Evolutionary conservation across 1,140 invertebrate genomes (phyloP).

Genomic region (Aleiodes sp.): DNA sequence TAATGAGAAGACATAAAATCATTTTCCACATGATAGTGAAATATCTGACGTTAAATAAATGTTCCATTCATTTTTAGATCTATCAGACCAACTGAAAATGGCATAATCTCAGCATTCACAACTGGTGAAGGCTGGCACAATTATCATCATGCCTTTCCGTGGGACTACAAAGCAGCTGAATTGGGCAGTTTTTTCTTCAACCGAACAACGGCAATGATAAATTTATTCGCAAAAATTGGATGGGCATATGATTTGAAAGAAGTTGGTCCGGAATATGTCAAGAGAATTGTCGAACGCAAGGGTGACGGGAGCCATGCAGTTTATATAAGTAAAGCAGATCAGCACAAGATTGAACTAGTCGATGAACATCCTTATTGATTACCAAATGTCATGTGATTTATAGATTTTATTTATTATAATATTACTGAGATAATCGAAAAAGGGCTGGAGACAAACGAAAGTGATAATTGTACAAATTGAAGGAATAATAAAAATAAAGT

Average conservation of each 20-base stretch:
- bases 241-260: conserved; percentile 18
- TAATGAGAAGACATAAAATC: conserved; percentile 41
- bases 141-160: conserved; percentile 24
- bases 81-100: background rate
- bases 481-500: too few species aligned
- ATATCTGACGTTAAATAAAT: background rate
- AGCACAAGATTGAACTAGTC: background rate
- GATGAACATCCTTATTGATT: background rate
- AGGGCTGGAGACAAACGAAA: too few species aligned
- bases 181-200: background rate
- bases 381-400: too few species aligned
- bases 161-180: conserved; percentile 21
- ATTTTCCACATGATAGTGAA: background rate
- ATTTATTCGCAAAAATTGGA: conserved; percentile 6
- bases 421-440: too few species aligned
- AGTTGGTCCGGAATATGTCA: background rate
- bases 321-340: background rate
- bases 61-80: background rate
- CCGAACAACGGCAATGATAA: background rate
- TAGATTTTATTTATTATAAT: too few species aligned
- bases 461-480: too few species aligned
- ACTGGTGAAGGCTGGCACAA: conserved; percentile 12
- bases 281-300: background rate
- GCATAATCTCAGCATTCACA: background rate
- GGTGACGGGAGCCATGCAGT: background rate